A percentile compares a stretch with the other conserved stretches of the same genome.
phyloP scores from a whole-genome alignment of 53 echinoderm and acorn worm species.

The Astropecten irregularis region DNA sequence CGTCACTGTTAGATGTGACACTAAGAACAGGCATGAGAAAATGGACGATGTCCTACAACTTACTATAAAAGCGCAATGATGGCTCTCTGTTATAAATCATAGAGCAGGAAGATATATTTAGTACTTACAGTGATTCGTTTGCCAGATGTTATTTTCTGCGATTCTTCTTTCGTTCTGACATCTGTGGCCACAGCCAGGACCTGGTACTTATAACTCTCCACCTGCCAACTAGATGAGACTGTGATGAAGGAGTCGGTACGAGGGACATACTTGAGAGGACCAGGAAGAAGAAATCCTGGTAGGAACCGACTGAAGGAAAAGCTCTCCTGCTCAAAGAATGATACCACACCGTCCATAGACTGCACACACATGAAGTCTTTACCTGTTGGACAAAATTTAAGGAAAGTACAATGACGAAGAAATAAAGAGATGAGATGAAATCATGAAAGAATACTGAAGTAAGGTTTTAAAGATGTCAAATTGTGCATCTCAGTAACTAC shows the following conservation, averaged over 20 bases:
- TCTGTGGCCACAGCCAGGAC: constrained; percentile 95
- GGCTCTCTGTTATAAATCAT: too few species aligned
- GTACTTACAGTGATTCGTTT: constrained; percentile 91
- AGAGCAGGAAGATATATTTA: too few species aligned
- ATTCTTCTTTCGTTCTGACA: constrained; percentile 87
- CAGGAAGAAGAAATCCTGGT: constrained; percentile 93
- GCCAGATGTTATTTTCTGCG: constrained; percentile 83
- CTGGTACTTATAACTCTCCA: constrained; percentile 97
- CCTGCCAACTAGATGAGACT: constrained; percentile 91
- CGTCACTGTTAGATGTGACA: too few species aligned
- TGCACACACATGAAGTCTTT: constrained; percentile 98
- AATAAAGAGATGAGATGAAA: not conserved
- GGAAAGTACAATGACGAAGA: not conserved
- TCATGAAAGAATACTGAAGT: not conserved
- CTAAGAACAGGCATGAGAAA: too few species aligned
- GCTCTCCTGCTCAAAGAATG: constrained; percentile 98
- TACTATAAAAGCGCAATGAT: too few species aligned
- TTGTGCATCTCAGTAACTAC: too few species aligned
- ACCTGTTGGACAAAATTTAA: constrained; percentile 64
- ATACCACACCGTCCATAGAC: constrained; percentile 94
- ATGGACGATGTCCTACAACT: too few species aligned
- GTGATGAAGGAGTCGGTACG: constrained; percentile 98
- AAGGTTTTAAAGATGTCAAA: too few species aligned
- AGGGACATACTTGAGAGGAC: constrained; percentile 79
- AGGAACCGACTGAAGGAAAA: constrained; percentile 98